Evolutionary conservation across 2,113 vertebrate species (phyloP).

Genomic region (Penelope pileata): DNA sequence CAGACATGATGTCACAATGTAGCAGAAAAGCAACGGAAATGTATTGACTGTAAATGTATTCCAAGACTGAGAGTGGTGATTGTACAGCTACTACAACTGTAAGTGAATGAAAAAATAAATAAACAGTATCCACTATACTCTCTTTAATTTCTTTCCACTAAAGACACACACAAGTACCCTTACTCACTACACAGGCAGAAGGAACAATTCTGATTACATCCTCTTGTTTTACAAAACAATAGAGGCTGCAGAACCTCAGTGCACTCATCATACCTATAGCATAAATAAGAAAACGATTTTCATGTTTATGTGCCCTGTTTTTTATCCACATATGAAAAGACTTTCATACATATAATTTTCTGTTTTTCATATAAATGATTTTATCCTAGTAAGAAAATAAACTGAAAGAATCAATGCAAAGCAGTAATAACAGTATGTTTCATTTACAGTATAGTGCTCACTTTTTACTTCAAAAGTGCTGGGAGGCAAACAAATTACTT

Average conservation of each 20-base stretch:
- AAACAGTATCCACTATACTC: not conserved
- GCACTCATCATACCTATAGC: not conserved
- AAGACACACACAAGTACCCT: not conserved
- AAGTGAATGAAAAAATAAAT: not conserved
- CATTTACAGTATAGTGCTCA: not conserved
- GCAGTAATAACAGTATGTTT: not conserved
- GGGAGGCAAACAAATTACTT: not conserved
- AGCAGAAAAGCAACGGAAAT: not conserved
- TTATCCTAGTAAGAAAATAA: not conserved
- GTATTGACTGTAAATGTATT: not conserved
- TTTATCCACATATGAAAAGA: not conserved
- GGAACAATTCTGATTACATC: not conserved
- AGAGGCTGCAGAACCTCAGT: not conserved
- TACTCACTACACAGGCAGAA: not conserved
- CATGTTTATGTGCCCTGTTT: rapidly evolving
- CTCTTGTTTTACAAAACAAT: not conserved
- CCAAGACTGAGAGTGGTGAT: not conserved
- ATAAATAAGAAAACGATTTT: not conserved
- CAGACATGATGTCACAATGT: not conserved
- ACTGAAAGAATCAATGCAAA: not conserved
- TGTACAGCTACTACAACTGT: not conserved
- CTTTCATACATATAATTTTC: not conserved
- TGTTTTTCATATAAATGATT: not conserved
- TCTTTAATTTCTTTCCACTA: not conserved
- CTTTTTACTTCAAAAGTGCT: conserved; percentile 2